Evolutionary conservation across 1,140 invertebrate genomes (phyloP).

Genomic region (Pseudoatta argentina): DNA sequence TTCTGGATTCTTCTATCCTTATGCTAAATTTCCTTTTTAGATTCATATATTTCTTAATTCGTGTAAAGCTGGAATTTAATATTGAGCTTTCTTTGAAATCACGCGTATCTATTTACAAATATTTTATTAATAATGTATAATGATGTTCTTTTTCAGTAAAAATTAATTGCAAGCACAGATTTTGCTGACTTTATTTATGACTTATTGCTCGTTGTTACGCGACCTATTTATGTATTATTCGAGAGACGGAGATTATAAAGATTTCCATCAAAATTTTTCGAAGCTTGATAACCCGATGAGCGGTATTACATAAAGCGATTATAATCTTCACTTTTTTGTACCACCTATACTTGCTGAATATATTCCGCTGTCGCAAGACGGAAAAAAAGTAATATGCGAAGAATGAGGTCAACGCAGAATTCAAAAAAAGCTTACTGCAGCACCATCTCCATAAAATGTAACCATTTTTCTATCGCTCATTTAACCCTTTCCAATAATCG

Average conservation of each 20-base stretch:
- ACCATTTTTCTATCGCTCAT: slow-evolving; percentile 58
- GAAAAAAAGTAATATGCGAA: slow-evolving; percentile 58
- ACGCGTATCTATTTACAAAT: not conserved
- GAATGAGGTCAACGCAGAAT: slow-evolving; percentile 65
- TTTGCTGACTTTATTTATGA: slow-evolving; percentile 6
- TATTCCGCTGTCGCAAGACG: not conserved
- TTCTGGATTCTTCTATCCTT: not conserved
- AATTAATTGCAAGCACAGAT: not conserved
- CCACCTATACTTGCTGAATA: slow-evolving; percentile 16
- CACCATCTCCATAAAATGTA: slow-evolving; percentile 59
- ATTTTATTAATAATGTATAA: slow-evolving; percentile 9
- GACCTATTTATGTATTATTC: slow-evolving; percentile 16
- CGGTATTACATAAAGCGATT: slow-evolving; percentile 56
- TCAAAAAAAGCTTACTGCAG: slow-evolving; percentile 64
- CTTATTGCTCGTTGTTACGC: not conserved
- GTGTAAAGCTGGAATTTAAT: not conserved
- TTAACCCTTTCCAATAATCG: slow-evolving; percentile 46
- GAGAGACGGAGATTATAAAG: slow-evolving; percentile 16
- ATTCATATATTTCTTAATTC: not conserved
- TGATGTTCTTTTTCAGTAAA: not conserved
- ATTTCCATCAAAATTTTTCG: slow-evolving; percentile 33
- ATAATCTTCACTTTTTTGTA: slow-evolving; percentile 51
- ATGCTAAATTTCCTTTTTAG: not conserved
- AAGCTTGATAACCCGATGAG: slow-evolving; percentile 33
- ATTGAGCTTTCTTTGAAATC: not conserved